Evolutionary conservation across 2,113 vertebrate genomes (phyloP).

Genomic region (Phaethornis superciliosus): DNA sequence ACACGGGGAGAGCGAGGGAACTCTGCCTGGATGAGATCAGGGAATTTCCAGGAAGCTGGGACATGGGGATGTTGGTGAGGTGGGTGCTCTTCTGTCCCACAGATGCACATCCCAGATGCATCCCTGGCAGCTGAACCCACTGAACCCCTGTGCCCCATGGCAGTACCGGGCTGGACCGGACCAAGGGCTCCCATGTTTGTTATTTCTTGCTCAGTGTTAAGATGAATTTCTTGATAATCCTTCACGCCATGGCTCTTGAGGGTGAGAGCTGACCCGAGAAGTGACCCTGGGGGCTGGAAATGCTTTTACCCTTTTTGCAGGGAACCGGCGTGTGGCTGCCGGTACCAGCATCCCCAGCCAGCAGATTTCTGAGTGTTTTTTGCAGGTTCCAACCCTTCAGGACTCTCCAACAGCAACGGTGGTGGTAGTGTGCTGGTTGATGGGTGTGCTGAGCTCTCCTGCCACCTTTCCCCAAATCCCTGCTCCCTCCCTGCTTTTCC

Average conservation of each 20-base stretch:
- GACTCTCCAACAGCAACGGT: not conserved
- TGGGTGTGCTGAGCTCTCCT: not conserved
- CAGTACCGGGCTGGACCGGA: accelerated
- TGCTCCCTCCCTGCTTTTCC: not conserved
- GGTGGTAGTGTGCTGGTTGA: not conserved
- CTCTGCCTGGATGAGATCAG: not conserved
- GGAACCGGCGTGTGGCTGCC: not conserved
- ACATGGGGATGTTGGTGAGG: not conserved
- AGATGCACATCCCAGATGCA: not conserved
- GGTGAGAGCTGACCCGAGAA: not conserved
- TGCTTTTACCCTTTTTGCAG: not conserved
- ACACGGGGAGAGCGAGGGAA: not conserved
- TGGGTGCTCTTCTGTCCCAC: accelerated
- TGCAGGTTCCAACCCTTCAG: accelerated
- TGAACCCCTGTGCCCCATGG: accelerated
- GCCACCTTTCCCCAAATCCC: not conserved
- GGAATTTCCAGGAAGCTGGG: not conserved
- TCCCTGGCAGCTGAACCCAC: accelerated
- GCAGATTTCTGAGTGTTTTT: accelerated
- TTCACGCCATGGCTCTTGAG: not conserved
- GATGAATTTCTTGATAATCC: not conserved
- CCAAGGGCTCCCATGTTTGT: not conserved
- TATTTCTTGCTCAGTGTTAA: not conserved
- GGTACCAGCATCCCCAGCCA: not conserved
- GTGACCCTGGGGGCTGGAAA: not conserved